Evolutionary conservation across 2,888 invertebrate genomes (phyloP).

Genomic region (Ophion slaviceki): DNA sequence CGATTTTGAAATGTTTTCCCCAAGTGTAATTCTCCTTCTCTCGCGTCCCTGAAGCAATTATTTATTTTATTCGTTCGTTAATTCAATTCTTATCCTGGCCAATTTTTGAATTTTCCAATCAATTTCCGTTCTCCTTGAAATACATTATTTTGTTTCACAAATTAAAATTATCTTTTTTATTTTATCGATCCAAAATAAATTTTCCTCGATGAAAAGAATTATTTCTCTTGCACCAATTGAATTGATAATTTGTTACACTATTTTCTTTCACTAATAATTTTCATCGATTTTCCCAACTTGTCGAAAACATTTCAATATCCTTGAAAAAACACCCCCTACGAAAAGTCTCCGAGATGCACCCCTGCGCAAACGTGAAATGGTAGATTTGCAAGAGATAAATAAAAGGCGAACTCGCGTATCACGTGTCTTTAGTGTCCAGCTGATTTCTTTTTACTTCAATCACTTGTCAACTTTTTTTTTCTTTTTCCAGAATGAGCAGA

Average conservation of each 20-base stretch:
- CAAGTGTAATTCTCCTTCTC: not conserved
- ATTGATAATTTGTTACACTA: no score
- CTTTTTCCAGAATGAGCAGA: conserved; percentile 3
- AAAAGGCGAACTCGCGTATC: not conserved
- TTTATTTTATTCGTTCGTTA: not conserved
- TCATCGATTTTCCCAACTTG: not conserved
- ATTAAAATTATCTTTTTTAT: no score
- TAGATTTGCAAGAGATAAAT: conserved; percentile 3
- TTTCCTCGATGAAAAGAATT: no score
- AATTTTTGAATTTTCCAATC: no score
- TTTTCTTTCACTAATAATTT: no score
- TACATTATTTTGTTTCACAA: no score
- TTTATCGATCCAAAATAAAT: no score
- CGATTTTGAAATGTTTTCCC: conserved; percentile 60
- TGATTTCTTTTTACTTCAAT: no score
- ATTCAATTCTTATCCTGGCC: no score
- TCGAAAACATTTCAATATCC: conserved; percentile 50
- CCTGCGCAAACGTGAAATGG: conserved; percentile 50
- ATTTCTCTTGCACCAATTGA: no score
- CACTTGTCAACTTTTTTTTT: not conserved
- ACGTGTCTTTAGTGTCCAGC: not conserved
- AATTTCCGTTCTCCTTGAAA: no score
- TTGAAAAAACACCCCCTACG: conserved; percentile 62
- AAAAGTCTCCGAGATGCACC: conserved; percentile 66
- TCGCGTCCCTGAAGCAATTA: not conserved